A percentile compares a stretch with the other conserved stretches of the same genome.
phyloP scores from a whole-genome alignment of 2,113 vertebrate species.

The Cyphomyrus discorhynchus region DNA sequence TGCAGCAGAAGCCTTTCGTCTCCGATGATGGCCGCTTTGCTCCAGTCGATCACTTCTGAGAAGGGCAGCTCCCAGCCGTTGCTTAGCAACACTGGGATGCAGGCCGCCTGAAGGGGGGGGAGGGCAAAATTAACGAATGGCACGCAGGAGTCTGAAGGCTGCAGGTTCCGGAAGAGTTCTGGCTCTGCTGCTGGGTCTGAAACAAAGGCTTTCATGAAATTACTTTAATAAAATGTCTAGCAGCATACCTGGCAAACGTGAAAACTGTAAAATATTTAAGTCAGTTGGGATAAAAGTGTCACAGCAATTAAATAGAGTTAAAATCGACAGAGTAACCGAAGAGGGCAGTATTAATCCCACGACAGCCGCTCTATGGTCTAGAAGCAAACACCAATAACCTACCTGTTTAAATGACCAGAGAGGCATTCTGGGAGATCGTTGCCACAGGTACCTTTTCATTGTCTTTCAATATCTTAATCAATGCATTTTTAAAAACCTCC shows the following conservation, averaged over 20 bases:
- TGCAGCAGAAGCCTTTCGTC: conserved; percentile 67
- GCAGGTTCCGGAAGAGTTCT: neutral
- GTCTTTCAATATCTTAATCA: neutral
- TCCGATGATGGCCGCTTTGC: conserved; percentile 62
- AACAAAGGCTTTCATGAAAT: neutral
- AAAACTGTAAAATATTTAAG: neutral
- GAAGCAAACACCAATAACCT: neutral
- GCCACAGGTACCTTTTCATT: neutral
- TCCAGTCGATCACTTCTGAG: conserved; percentile 71
- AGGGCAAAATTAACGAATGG: neutral
- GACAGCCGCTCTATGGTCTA: neutral
- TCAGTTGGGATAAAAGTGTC: neutral
- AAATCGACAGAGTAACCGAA: neutral
- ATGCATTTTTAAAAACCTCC: neutral
- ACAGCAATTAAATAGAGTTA: neutral
- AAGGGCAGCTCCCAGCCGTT: conserved; percentile 72
- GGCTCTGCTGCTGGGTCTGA: neutral
- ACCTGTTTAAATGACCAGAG: neutral
- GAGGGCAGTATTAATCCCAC: neutral
- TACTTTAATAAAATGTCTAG: neutral
- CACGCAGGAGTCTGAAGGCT: neutral
- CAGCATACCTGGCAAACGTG: neutral
- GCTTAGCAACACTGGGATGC: conserved; percentile 66
- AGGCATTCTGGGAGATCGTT: neutral
- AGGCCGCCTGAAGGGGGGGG: conserved; percentile 52